These are phyloP conservation scores for Drosophila ambigua DNA, from an alignment of 1,140 invertebrate genomes.

Conservation along the genomic window DNA sequence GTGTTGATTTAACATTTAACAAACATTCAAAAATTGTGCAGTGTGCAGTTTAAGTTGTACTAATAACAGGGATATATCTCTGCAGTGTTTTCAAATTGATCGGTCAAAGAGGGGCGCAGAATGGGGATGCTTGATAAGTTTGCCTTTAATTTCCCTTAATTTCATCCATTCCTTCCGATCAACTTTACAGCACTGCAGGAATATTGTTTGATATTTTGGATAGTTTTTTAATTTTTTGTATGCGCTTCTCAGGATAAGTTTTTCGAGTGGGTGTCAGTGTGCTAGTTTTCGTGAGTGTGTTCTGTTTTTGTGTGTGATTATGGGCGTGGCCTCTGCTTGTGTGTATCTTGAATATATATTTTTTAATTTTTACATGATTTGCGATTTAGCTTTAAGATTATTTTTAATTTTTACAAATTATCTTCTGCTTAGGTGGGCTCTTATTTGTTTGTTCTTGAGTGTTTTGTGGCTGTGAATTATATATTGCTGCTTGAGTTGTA, in stretches of 20 bases:
- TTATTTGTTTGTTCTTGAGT: constrained; percentile 73
- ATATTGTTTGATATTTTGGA: constrained; percentile 46
- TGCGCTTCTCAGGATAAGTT: constrained; percentile 52
- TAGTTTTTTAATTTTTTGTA: constrained; percentile 29
- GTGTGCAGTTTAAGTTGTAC: constrained; percentile 82
- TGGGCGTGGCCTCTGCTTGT: constrained; percentile 43
- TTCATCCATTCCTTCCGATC: constrained; percentile 3
- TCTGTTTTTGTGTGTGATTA: constrained; percentile 9
- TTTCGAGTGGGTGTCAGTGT: constrained; percentile 49
- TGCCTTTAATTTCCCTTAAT: constrained; percentile 12
- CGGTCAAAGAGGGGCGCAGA: neutral
- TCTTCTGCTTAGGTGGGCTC: constrained; percentile 76
- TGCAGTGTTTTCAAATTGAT: constrained; percentile 5
- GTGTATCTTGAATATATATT: constrained; percentile 43
- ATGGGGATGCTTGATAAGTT: neutral
- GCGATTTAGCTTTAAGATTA: constrained; percentile 59
- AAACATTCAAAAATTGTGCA: constrained; percentile 81
- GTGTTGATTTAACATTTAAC: constrained; percentile 69
- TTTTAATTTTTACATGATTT: constrained; percentile 52
- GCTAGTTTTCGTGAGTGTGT: constrained; percentile 12
- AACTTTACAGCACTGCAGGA: constrained; percentile 8
- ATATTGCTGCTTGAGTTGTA: constrained; percentile 63
- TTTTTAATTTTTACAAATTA: constrained; percentile 72
- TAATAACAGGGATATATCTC: constrained; percentile 68
- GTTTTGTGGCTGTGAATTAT: constrained; percentile 28